phyloP scores from a whole-genome alignment of 1,140 invertebrate species.

The Babylonia areolata region DNA sequence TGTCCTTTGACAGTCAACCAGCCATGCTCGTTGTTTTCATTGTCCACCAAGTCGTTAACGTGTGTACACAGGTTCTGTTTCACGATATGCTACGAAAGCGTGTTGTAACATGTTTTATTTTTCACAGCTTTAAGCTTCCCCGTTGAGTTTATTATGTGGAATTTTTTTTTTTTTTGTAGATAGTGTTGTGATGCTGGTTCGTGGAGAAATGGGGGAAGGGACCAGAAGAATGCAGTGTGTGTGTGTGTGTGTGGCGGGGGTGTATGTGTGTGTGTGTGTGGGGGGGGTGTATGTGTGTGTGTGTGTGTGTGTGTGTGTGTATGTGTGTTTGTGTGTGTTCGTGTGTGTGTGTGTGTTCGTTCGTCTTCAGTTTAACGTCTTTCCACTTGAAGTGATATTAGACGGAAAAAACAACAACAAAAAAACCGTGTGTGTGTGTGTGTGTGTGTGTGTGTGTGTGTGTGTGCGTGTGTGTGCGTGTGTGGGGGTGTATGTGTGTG shows the following conservation, averaged over 20 bases:
- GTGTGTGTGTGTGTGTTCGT: constrained; percentile 1
- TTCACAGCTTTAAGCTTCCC: neutral
- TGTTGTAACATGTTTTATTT: neutral
- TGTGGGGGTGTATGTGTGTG: neutral
- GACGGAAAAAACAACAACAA: too few species aligned
- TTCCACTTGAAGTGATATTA: too few species aligned
- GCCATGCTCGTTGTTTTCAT: too few species aligned
- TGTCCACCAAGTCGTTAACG: too few species aligned
- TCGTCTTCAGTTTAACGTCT: neutral
- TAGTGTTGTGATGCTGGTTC: neutral
- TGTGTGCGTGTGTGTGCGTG: neutral
- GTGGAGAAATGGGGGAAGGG: neutral
- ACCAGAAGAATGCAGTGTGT: neutral
- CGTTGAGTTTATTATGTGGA: neutral
- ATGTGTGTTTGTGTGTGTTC: neutral
- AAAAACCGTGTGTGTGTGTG: neutral
- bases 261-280: constrained; percentile 7
- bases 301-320: neutral
- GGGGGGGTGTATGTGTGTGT: neutral
- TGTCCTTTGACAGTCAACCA: too few species aligned
- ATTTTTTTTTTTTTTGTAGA: neutral
- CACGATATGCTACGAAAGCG: too few species aligned
- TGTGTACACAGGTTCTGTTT: too few species aligned
- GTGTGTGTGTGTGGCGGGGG: neutral
- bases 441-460: neutral